Evolutionary conservation across 30 jellyfish, hydroid and myxozoan genomes (phyloP), one percentile per base, ranked within the genome.

Genomic region (Nemopilema nomurai): DNA sequence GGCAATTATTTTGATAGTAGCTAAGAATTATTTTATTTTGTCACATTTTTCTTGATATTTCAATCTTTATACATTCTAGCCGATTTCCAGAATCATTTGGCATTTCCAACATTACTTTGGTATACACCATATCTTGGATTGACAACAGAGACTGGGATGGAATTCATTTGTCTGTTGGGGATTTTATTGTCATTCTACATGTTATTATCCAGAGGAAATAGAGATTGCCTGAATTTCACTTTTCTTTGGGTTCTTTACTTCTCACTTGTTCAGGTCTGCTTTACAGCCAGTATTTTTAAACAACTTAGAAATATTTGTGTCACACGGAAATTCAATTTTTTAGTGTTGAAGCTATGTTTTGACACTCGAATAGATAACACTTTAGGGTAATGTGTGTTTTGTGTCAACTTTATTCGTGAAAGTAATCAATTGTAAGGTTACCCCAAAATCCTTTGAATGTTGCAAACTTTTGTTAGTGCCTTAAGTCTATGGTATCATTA

Each of bases 141-240:
- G 80, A 24, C 96, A 17, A 71, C 89, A 57, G 96, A 88, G 27
- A 79, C 91, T 66, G 89, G 85, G 25, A 88, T 88, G 96, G 96
- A 88, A 28, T 69, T 88, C 20, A 13, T 78, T 26, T 88, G 96
- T 41, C 30, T 88, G 17, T 65, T 74, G 7, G 96, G 96, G 8
- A 72, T 79, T 28, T 31, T 80, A 16, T 26, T 79, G 4, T 67
- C 91, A 71, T 75, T 88, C n/a, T 28, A 25, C 52, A 71, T 88
- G 90, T 77, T 88, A 32, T 49, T 79, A 7, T 69, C 89, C 4
- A 33, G 29, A 24, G 19, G 84, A 24, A 63, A 62, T 20, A 62
- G 96, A 79, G 96, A 88, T 29, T 78, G 96, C 69, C 8, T 88
- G 28, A 72, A 81, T 31, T 88, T 22, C 69, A 18, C 31, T 21